Base-by-base conservation (phyloP, 2,888 invertebrate species). In the Tachina grossa region DNA sequence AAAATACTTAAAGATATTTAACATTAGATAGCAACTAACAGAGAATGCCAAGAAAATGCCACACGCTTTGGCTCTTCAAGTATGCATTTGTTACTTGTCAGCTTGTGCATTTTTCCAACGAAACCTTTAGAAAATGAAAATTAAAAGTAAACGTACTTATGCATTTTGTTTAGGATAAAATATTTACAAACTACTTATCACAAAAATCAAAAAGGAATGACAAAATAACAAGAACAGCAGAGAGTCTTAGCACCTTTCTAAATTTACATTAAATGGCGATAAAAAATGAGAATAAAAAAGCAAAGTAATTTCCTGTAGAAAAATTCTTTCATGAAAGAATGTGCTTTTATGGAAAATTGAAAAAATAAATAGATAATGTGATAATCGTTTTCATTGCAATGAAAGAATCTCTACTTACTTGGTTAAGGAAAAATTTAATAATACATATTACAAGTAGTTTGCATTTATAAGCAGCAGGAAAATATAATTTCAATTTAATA, bases 231-330 rank as follows among this genome's bases (percentile, higher is more conserved):
- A 31, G 22, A 47, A 1, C 8, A 11, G 16, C 19, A 45, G 14
- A 65, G 47, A 65, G 22, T 65, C 47, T 43, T 14, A 47, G 19
- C 65, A 47, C 65, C 45, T 47, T 65, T 65, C 47, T 65, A 22
- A 47, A 65, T 65, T 47, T 47, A 65, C 47, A 65, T 65, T 65
- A 65, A 65, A 65, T 45, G 14, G 13, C 14, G 47, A 47, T 45
- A 19, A 65, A 47, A 31, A 31, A 31, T 31, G 31, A 6, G 31
- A 65, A 22, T 2, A 1, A 11, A 65, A 65, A 65, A 47, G 22
- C 47, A 45, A 65, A 65, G 47, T 47, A 65, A 65, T 65, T 65
- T 65, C 65, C 65, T 65, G 47, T 22, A 22, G 11, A 19, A 11
- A 61, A 43, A 16, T 61, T n/a, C 9, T 43, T 61, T n/a, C 9